Base-by-base conservation (phyloP, 2,888 invertebrate species). In the Harpalus rubripes region DNA sequence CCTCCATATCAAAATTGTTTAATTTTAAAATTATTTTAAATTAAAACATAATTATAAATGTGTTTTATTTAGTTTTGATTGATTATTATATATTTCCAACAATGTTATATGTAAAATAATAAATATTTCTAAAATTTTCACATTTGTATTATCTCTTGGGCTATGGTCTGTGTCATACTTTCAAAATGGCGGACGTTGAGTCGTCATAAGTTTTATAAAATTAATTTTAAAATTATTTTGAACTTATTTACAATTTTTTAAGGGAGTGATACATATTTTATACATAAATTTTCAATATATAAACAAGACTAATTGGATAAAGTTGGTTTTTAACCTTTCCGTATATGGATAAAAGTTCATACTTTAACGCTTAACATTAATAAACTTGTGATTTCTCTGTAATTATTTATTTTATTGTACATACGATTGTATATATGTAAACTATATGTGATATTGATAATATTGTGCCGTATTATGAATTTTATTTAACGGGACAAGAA, bases 131-230 rank as follows among this genome's bases (percentile, higher is more conserved):
- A 22, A 22, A 22, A 1, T 22, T 1, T 22, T 22, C n/a, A n/a
- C n/a, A 22, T 22, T 1, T 22, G 22, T 22, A 1, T 22, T 22
- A 58, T 58, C 58, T n/a, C 78, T 56, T 84, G 32, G 84, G 68
- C 52, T 65, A 41, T 85, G 84, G 84, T 85, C 79, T 80, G 68
- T 87, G 86, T 86, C 63, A 86, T 86, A 86, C 86, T 89, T 90
- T 88, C 90, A 91, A 91, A 89, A 91, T 91, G 91, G 90, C 91
- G 88, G 87, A 87, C 88, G 90, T 90, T 90, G 90, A 90, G 90
- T 90, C 88, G 89, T 89, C 88, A 87, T 90, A 88, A 89, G 88
- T 86, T 87, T 87, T 87, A 87, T 86, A 87, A 87, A 86, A 88
- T 85, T 81, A 86, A 85, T 85, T 86, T 87, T 87, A 85, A 86